Evolutionary conservation across 1,140 invertebrate genomes (phyloP), one percentile per base, ranked within the genome.

Genomic region (Littorina saxatilis): DNA sequence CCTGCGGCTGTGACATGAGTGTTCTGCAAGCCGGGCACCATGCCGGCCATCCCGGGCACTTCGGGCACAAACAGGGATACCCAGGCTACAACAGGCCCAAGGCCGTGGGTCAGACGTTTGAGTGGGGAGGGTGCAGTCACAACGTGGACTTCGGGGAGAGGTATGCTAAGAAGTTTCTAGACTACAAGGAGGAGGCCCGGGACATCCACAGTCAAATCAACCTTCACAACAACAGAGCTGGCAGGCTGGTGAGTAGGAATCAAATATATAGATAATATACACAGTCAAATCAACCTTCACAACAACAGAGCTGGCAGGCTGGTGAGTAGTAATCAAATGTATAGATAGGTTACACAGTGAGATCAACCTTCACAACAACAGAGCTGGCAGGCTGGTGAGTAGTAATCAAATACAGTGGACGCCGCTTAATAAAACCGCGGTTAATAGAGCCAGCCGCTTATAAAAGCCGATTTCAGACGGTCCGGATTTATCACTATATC

Each of bases 91-190:
- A 75, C 27, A 29, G 50, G 40, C 11, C 9, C 29, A n/a, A 47
- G 73, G 47, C n/a, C 15, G 43, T 39, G 5, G 35, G 66, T n/a
- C 29, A 73, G 52, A 68, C 77, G 35, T 99, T 97, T 97, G 95
- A 97, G 52, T 99, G 98, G 98, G 97, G 96, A 40, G 98, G 97
- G 4, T 99, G 98, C 87, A 97, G 97, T 0, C 97, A 99, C 90
- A 98, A 99, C 93, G 94, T 99, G n/a, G 96, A 98, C 88, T 99
- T 98, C 91, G 97, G 97, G 61, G 98, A 98, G 93, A 97, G 96
- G 91, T 99, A 98, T 92, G 96, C 97, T 7, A 96, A 96, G 92
- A 95, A 95, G 76, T 99, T 99, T 92, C 95, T 98, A 58, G 97
- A 98, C 91, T 95, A 96, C 40, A 94, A 96, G 70, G 97, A 98